A percentile compares a stretch with the other conserved stretches of the same genome.
phyloP scores from a whole-genome alignment of 2,113 vertebrate genomes.

The Xenopus tropicalis region DNA sequence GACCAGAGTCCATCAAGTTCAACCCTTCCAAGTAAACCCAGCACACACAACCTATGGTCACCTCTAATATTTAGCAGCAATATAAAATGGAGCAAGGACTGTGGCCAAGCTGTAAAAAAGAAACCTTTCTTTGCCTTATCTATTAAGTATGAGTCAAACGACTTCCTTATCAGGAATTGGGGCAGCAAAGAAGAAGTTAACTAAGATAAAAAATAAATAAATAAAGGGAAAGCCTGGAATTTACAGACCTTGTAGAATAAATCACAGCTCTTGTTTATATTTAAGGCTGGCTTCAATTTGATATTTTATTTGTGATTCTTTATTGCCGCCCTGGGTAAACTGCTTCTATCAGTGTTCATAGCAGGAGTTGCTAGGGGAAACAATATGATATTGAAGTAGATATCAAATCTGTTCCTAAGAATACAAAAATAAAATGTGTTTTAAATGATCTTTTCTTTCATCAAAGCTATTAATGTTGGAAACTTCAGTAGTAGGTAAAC shows the following conservation, averaged over 20 bases:
- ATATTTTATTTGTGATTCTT: conserved; percentile 1
- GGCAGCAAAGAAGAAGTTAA: background rate
- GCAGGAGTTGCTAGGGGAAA: background rate
- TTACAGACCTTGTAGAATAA: conserved; percentile 20
- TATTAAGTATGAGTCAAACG: background rate
- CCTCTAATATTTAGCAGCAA: no score
- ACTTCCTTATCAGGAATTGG: background rate
- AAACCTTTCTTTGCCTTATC: background rate
- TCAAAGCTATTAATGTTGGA: no score
- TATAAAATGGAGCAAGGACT: no score
- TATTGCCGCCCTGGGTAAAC: conserved; percentile 31
- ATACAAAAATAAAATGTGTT: no score
- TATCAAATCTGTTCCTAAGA: no score
- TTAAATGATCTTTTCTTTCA: no score
- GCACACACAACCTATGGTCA: no score
- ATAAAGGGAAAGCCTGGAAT: conserved; percentile 2
- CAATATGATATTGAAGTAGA: no score
- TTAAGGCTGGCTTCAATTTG: conserved; percentile 16
- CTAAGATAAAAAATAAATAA: background rate
- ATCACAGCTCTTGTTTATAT: conserved; percentile 21
- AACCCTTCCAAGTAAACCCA: no score
- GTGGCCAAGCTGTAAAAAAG: background rate
- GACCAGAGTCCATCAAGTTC: no score
- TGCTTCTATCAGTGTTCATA: background rate
- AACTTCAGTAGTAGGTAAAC: no score